Percentiles rank a stretch among this genome's conserved stretches.
Evolutionary conservation across 2,113 vertebrate species (phyloP).

Genomic region (Meleagris gallopavo): DNA sequence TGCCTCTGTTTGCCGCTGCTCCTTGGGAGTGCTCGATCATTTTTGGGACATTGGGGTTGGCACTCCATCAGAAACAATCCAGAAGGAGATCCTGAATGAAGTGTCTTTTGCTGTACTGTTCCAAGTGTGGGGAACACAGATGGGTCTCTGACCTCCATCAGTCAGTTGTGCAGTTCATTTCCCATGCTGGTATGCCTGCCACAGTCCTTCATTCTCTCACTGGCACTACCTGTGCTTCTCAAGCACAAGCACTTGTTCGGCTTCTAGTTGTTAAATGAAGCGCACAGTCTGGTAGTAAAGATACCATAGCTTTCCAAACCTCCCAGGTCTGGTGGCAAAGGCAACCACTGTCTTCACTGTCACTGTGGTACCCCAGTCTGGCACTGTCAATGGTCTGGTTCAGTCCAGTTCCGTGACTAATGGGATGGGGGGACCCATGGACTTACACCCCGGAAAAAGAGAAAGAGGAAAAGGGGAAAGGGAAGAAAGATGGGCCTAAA

Average conservation of each 20-base stretch:
- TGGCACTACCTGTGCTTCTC: constrained; percentile 34
- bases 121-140: not conserved
- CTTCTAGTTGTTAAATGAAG: constrained; percentile 63
- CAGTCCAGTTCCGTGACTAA: no score
- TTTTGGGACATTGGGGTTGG: not conserved
- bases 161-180: not conserved
- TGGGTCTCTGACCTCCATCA: not conserved
- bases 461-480: no score
- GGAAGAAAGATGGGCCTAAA: no score
- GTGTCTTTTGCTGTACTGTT: not conserved
- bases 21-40: accelerated
- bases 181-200: not conserved
- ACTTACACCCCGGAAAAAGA: no score
- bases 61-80: not conserved
- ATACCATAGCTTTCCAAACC: constrained; percentile 17
- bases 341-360: not conserved
- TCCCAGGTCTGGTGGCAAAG: not conserved
- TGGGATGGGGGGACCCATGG: no score
- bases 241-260: constrained; percentile 54
- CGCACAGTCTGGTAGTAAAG: not conserved
- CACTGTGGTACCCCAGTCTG: not conserved
- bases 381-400: no score
- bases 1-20: not conserved
- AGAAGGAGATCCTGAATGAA: not conserved
- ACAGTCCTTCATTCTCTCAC: constrained; percentile 22